These are phyloP conservation scores for Melinopterus prodromus DNA, from an alignment of 2,888 invertebrate genomes.

Conservation along the genomic window DNA sequence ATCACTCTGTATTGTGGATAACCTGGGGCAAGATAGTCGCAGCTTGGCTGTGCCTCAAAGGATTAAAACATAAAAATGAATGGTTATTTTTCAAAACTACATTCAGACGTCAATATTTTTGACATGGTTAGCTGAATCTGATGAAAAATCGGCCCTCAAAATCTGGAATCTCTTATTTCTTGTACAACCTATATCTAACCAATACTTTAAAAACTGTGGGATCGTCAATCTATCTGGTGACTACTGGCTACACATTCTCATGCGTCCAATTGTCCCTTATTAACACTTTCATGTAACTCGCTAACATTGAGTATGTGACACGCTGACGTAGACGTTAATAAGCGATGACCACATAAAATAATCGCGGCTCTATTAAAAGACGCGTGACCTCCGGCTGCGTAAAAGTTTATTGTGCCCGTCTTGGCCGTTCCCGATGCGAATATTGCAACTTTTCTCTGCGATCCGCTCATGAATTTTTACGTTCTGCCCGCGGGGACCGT, in stretches of 20 bases:
- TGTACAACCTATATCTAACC: too few species aligned
- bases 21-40: too few species aligned
- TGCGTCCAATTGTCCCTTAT: neutral
- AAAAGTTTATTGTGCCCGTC: neutral
- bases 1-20: too few species aligned
- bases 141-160: too few species aligned
- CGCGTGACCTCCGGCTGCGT: neutral
- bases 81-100: too few species aligned
- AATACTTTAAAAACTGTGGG: too few species aligned
- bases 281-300: slow-evolving; percentile 4
- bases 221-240: too few species aligned
- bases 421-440: neutral
- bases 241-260: neutral
- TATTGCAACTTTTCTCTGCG: neutral
- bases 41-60: too few species aligned
- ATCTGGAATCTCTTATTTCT: too few species aligned
- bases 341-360: neutral
- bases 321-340: slow-evolving; percentile 4
- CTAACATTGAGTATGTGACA: neutral
- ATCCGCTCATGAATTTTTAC: neutral
- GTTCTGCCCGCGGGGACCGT: neutral
- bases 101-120: too few species aligned
- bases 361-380: neutral
- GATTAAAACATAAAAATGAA: too few species aligned
- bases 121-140: too few species aligned